These are phyloP conservation scores for Pocillopora meandrina DNA, from an alignment of 92 coral and sea anemone genomes.

Conservation along the genomic window DNA sequence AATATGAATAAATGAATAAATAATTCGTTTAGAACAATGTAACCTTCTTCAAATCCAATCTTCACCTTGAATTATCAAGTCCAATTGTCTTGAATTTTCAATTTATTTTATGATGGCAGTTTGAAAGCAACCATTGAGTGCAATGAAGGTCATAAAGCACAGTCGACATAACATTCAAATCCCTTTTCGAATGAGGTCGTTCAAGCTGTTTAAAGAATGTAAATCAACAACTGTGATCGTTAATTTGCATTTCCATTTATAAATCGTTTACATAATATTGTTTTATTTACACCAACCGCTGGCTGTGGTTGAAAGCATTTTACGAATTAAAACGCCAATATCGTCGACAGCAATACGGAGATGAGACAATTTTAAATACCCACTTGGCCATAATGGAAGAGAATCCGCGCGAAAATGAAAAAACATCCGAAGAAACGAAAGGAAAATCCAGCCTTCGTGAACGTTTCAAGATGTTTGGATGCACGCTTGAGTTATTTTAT, in stretches of 20 bases:
- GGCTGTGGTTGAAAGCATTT: neutral
- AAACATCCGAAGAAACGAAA: constrained; percentile 8
- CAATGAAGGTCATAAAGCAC: neutral
- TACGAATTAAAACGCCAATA: neutral
- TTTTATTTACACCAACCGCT: neutral
- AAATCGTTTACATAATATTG: neutral
- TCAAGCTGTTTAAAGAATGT: neutral
- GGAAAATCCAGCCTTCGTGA: constrained; percentile 5
- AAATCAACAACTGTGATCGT: neutral
- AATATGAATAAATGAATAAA: too few relatives aligned
- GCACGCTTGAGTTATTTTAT: constrained; percentile 23
- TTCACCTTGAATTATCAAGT: too few relatives aligned
- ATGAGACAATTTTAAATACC: neutral
- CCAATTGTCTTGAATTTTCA: too few relatives aligned
- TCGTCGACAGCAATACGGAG: neutral
- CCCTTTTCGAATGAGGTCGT: neutral
- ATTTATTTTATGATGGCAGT: too few relatives aligned
- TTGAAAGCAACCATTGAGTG: too few relatives aligned
- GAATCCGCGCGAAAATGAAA: neutral
- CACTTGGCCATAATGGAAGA: constrained; percentile 1
- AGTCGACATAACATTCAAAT: too few relatives aligned
- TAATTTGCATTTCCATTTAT: neutral
- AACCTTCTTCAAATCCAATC: too few relatives aligned
- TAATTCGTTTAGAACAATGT: too few relatives aligned
- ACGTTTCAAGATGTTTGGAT: constrained; percentile 4